Base-by-base conservation (phyloP, 2,113 vertebrate genomes). In the Fukomys damarensis region DNA sequence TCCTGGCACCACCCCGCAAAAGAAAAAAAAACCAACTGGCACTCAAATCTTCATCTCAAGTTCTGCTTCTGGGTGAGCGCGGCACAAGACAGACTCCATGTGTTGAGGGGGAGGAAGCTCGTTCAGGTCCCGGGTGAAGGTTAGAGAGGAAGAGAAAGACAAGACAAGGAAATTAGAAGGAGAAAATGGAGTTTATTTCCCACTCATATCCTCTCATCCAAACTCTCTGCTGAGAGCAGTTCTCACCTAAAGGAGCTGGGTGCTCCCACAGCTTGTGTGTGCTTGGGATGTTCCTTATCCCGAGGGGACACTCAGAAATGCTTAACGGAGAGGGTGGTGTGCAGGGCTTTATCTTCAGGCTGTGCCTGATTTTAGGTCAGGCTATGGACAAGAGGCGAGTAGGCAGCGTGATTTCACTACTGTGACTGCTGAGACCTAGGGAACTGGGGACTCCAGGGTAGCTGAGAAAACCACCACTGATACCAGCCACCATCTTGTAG, bases 321-420 rank as follows among this genome's bases (percentile, higher is more conserved):
- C 65, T 41, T 3, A 54, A 26, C 2, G 14, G 32, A 52, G 2
- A 59, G 7, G 9, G 17, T 10, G 8, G 10, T 22, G 11, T 5
- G 19, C 41, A 35, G 76, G n/a, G 30, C 11, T 58, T 30, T 0
- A 28, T 24, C 26, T 5, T 5, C 1, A 28, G 19, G n/a, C 61
- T 19, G 3, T 0, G 24, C 0, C 2, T 1, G 1, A 4, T 2
- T 0, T 35, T 3, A 11, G 5, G 0, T 10, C 28, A 32, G 41
- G n/a, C 43, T 14, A 30, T 0, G 41, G 13, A 7, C 2, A 8
- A 8, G 14, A 46, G 24, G 9, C 41, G 28, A 22, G 26, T 1
- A 6, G 1, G 2, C 8, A 28, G 43, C 38, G 6, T 7, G n/a
- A 3, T 0, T 0, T 30, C 7, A 5, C 58, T 2, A 7, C 20